Conservation (phyloP, 2,797 vertebrate genomes). For the Anolis apletophallus region DNA sequence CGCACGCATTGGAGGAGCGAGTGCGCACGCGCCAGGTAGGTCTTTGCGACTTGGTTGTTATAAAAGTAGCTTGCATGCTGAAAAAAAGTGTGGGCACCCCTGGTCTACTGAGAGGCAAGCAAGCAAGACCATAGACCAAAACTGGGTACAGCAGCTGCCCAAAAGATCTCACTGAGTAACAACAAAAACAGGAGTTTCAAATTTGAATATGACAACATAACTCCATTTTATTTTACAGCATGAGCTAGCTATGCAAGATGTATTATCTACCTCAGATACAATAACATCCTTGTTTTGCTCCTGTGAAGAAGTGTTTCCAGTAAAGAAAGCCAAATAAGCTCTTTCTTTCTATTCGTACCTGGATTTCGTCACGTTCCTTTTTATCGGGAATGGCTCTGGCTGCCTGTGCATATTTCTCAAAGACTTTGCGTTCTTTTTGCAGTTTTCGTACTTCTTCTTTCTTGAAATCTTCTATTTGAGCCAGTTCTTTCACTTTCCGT, state of each 20-base stretch:
- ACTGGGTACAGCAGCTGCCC: background rate
- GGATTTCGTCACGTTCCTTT: conserved; percentile 94
- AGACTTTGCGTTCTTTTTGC: conserved; percentile 91
- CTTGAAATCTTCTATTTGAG: conserved; percentile 89
- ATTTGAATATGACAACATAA: background rate
- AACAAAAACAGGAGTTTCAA: background rate
- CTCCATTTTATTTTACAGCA: background rate
- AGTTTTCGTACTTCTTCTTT: conserved; percentile 90
- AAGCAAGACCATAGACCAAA: background rate
- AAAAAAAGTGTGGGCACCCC: too few species aligned
- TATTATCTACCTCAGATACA: background rate
- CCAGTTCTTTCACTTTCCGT: conserved; percentile 83
- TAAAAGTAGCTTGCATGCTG: too few species aligned
- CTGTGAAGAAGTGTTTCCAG: background rate
- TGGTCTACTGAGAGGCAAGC: too few species aligned
- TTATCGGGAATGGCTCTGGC: conserved; percentile 92
- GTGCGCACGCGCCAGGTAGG: too few species aligned
- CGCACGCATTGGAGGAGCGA: too few species aligned
- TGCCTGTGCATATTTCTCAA: conserved; percentile 88
- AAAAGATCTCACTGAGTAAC: background rate
- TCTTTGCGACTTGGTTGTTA: too few species aligned
- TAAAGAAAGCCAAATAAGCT: background rate
- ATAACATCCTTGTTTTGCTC: background rate
- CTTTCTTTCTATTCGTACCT: conserved; percentile 79
- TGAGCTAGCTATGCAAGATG: background rate